Percentiles rank a stretch among this genome's conserved stretches.
phyloP scores from a whole-genome alignment of 1,140 invertebrate species.

The Leptonema lineaticorne region DNA sequence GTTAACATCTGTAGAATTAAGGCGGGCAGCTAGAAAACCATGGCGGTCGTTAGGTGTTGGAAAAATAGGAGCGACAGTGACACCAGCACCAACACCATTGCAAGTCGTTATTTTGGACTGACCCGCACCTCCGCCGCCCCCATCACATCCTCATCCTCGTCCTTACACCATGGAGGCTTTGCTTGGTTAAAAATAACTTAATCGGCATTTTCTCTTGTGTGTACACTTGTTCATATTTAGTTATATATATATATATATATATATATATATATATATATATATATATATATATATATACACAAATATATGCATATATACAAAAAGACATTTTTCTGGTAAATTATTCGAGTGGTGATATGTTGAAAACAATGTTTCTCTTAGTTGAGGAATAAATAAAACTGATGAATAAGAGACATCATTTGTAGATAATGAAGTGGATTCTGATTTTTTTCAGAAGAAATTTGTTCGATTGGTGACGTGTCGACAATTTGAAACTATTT shows the following conservation, averaged over 20 bases:
- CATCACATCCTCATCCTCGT: conserved; percentile 53
- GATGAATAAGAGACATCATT: conserved; percentile 19
- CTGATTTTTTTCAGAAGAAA: conserved; percentile 19
- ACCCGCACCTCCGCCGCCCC: conserved; percentile 54
- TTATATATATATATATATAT: conserved; percentile 9
- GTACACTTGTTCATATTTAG: conserved; percentile 27
- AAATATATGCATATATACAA: background rate
- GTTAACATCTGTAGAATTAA: conserved; percentile 76
- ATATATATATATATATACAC: conserved; percentile 18
- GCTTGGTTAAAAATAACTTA: conserved; percentile 54
- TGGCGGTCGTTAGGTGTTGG: conserved; percentile 71
- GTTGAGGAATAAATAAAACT: conserved; percentile 1
- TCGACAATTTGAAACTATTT: conserved; percentile 25
- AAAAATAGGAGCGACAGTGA: conserved; percentile 35
- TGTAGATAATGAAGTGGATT: conserved; percentile 26
- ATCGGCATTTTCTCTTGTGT: conserved; percentile 18
- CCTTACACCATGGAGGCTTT: conserved; percentile 64
- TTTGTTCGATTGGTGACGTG: conserved; percentile 18
- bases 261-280: conserved; percentile 12
- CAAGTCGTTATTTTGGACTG: conserved; percentile 73
- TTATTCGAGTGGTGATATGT: conserved; percentile 20
- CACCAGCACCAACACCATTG: conserved; percentile 48
- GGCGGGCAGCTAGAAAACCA: conserved; percentile 86
- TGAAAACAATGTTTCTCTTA: conserved; percentile 15
- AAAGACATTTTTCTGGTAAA: conserved; percentile 10